Conservation (phyloP, 2,797 vertebrate genomes). For the Ctenopoma multispine region DNA sequence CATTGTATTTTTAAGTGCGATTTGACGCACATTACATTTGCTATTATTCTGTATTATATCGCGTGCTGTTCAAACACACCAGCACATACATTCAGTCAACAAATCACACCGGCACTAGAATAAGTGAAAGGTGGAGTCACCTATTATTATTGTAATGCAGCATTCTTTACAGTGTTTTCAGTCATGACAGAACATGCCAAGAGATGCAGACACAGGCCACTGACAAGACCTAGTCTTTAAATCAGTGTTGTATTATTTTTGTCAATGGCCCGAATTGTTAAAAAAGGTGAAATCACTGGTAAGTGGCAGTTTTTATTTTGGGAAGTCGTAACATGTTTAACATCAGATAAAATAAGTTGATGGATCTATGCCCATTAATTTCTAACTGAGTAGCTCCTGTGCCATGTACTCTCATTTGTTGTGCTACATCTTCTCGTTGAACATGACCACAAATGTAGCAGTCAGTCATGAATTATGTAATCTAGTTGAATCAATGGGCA, state of each 20-base stretch:
- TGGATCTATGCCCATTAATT: neutral
- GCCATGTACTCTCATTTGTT: neutral
- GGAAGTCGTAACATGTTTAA: neutral
- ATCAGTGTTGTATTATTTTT: accelerated
- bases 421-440: slow-evolving; percentile 14
- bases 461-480: slow-evolving; percentile 78
- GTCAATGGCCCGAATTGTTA: neutral
- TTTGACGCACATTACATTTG: neutral
- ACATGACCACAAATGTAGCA: slow-evolving; percentile 50
- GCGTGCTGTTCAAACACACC: neutral
- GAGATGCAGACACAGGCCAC: neutral
- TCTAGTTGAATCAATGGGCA: slow-evolving; percentile 72
- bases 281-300: neutral
- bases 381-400: neutral
- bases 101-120: neutral
- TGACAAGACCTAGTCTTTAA: neutral
- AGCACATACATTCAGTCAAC: neutral
- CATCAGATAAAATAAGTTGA: neutral
- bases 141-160: neutral
- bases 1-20: neutral
- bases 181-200: slow-evolving; percentile 42
- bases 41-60: neutral
- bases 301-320: neutral
- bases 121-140: slow-evolving; percentile 29
- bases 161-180: neutral